Evolutionary conservation across 2,113 vertebrate genomes (phyloP).

Genomic region (Mormoops blainvillei): DNA sequence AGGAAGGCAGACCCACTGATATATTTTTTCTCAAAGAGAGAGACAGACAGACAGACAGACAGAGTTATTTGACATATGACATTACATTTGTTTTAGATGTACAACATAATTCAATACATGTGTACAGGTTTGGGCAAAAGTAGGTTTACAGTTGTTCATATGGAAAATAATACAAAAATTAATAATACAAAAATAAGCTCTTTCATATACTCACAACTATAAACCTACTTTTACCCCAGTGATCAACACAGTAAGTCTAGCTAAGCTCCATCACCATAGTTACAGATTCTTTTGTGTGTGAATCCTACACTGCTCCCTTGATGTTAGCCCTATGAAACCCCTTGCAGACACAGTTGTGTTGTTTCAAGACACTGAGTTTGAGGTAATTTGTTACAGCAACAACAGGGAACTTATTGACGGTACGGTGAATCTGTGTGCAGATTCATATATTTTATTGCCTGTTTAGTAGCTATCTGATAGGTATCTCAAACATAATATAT

Average conservation of each 20-base stretch:
- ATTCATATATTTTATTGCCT: neutral
- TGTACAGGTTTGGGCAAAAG: neutral
- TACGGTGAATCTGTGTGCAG: neutral
- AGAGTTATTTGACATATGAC: neutral
- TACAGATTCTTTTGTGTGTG: neutral
- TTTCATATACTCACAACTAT: neutral
- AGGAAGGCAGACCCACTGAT: neutral
- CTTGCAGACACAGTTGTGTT: neutral
- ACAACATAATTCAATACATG: neutral
- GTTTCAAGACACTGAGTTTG: neutral
- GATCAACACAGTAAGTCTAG: neutral
- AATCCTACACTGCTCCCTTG: neutral
- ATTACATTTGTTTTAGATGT: neutral
- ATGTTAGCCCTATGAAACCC: neutral
- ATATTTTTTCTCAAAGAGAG: neutral
- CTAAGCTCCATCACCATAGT: neutral
- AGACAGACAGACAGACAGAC: neutral
- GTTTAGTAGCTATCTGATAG: neutral
- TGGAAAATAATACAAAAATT: neutral
- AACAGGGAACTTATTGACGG: neutral
- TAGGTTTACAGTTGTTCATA: neutral
- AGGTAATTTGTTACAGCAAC: neutral
- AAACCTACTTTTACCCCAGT: neutral
- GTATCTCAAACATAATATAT: neutral
- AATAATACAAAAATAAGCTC: neutral